phyloP scores from a whole-genome alignment of 1,140 invertebrate species.

The Saccostrea cuccullata region DNA sequence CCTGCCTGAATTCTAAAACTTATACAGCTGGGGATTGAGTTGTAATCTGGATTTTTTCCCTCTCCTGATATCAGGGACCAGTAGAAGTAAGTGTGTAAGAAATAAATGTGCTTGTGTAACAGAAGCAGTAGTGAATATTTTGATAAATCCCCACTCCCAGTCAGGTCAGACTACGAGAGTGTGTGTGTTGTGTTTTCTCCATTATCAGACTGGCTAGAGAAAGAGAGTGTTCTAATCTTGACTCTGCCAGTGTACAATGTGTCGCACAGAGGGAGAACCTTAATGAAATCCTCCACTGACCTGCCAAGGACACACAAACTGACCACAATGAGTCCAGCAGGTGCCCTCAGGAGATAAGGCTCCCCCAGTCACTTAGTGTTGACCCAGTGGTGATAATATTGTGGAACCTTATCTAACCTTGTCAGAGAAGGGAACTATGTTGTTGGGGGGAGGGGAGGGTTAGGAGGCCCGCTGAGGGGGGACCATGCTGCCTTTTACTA shows the following conservation, averaged over 20 bases:
- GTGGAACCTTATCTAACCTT: constrained; percentile 33
- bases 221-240: neutral
- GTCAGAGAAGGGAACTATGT: neutral
- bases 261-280: neutral
- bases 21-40: neutral
- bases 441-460: constrained; percentile 10
- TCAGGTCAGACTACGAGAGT: neutral
- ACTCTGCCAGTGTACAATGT: neutral
- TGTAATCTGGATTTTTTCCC: constrained; percentile 7
- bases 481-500: neutral
- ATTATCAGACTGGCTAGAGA: neutral
- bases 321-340: constrained; percentile 10
- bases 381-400: constrained; percentile 18
- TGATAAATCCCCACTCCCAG: neutral
- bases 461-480: neutral
- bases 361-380: neutral
- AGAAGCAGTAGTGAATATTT: neutral
- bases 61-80: neutral
- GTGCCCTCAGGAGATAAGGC: constrained; percentile 1
- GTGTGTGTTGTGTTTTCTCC: neutral
- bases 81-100: neutral
- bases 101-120: neutral
- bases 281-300: constrained; percentile 1
- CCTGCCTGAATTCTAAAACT: neutral
- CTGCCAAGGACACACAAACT: neutral